phyloP scores from a whole-genome alignment of 2,113 vertebrate species.

The Albula glossodonta region DNA sequence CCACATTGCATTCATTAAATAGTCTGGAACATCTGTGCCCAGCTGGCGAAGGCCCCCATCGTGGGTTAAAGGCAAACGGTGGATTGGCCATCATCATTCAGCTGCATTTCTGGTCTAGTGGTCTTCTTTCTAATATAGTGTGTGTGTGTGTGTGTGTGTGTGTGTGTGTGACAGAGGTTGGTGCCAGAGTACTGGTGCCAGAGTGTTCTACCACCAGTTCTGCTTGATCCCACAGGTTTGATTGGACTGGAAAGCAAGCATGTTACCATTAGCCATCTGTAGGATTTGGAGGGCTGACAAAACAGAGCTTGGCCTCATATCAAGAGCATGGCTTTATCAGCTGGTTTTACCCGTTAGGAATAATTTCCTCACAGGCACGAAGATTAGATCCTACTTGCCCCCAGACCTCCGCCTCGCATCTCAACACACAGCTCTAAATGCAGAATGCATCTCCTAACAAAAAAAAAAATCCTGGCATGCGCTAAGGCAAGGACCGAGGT shows the following conservation, averaged over 20 bases:
- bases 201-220: not conserved
- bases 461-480: not conserved
- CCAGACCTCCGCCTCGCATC: not conserved
- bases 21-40: not conserved
- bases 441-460: not conserved
- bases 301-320: not conserved
- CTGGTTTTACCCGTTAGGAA: not conserved
- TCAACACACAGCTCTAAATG: not conserved
- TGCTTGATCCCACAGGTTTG: not conserved
- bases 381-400: not conserved
- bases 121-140: not conserved
- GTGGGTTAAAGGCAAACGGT: not conserved
- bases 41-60: not conserved
- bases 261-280: slow-evolving; percentile 4
- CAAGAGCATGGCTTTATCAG: not conserved
- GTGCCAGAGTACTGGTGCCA: not conserved
- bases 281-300: slow-evolving; percentile 6
- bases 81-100: not conserved
- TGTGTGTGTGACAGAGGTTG: not conserved
- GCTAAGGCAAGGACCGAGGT: not conserved
- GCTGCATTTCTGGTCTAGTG: not conserved
- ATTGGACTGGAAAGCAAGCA: not conserved
- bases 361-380: not conserved
- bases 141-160: not conserved
- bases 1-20: not conserved